Conservation (phyloP, 1,140 invertebrate genomes). For the Drosophila lacertosa region DNA sequence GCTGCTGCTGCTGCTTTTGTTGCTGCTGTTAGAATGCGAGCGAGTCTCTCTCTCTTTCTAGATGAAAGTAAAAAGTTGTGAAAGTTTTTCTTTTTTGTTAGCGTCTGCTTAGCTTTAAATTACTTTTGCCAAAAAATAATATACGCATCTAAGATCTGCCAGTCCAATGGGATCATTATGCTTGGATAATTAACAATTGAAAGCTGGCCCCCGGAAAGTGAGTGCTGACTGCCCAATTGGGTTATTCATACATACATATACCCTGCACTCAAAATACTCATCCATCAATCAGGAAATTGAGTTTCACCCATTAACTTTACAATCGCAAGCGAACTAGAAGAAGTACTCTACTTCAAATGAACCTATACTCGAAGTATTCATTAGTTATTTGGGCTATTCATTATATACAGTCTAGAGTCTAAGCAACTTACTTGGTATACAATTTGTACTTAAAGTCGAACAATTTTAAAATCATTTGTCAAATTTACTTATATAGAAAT, state of each 20-base stretch:
- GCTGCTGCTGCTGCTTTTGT: conserved; percentile 16
- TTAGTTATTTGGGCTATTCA: too few relatives aligned
- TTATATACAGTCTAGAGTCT: too few relatives aligned
- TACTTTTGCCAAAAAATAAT: conserved; percentile 61
- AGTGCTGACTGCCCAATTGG: neutral
- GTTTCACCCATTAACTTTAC: neutral
- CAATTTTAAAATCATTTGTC: too few relatives aligned
- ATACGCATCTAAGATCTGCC: conserved; percentile 35
- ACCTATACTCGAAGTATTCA: too few relatives aligned
- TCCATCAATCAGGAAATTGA: neutral
- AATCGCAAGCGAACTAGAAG: too few relatives aligned
- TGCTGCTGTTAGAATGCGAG: conserved; percentile 43
- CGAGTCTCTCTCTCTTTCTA: conserved; percentile 21
- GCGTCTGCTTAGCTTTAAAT: conserved; percentile 32
- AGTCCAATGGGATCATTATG: conserved; percentile 40
- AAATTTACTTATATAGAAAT: too few relatives aligned
- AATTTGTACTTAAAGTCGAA: too few relatives aligned
- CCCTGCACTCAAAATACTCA: neutral
- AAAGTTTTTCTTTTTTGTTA: conserved; percentile 57
- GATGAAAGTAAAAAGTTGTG: conserved; percentile 64
- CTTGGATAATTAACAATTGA: conserved; percentile 54
- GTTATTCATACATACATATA: too few relatives aligned
- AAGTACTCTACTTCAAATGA: too few relatives aligned
- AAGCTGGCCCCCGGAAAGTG: conserved; percentile 4
- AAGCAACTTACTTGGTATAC: too few relatives aligned